Evolutionary conservation across 2,888 invertebrate genomes (phyloP).

Genomic region (Acleris emargana): DNA sequence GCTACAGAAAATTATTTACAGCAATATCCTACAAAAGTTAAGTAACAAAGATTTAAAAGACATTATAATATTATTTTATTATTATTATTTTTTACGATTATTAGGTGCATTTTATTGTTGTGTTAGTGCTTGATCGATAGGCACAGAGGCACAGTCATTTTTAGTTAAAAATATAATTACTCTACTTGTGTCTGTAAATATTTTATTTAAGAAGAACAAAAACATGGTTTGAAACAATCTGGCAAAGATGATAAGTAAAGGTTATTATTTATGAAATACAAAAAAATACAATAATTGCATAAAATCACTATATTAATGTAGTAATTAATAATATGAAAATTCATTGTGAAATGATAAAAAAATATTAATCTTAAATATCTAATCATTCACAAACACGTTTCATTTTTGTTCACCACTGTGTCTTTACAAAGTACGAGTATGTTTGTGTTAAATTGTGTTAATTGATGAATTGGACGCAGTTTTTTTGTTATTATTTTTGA

Average conservation of each 20-base stretch:
- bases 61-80: constrained; percentile 14
- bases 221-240: too few relatives aligned
- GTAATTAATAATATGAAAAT: not conserved
- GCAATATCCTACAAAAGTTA: constrained; percentile 28
- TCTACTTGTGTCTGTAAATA: constrained; percentile 45
- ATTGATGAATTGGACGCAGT: too few relatives aligned
- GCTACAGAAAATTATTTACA: constrained; percentile 44
- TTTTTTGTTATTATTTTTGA: too few relatives aligned
- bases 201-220: too few relatives aligned
- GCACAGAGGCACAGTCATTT: constrained; percentile 79
- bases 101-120: constrained; percentile 64
- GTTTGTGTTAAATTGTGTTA: too few relatives aligned
- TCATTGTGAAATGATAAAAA: not conserved
- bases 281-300: not conserved
- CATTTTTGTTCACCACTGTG: constrained; percentile 38
- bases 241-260: too few relatives aligned
- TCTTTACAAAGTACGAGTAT: constrained; percentile 40
- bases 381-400: not conserved
- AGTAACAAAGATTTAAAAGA: constrained; percentile 28
- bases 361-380: not conserved
- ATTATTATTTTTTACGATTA: constrained; percentile 30
- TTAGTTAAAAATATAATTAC: constrained; percentile 52
- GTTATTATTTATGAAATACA: not conserved
- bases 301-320: not conserved
- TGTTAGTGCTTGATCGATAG: constrained; percentile 71